These are phyloP conservation scores for Heliocidaris tuberculata DNA, from an alignment of 35 echinoderm and acorn worm species.

Conservation along the genomic window DNA sequence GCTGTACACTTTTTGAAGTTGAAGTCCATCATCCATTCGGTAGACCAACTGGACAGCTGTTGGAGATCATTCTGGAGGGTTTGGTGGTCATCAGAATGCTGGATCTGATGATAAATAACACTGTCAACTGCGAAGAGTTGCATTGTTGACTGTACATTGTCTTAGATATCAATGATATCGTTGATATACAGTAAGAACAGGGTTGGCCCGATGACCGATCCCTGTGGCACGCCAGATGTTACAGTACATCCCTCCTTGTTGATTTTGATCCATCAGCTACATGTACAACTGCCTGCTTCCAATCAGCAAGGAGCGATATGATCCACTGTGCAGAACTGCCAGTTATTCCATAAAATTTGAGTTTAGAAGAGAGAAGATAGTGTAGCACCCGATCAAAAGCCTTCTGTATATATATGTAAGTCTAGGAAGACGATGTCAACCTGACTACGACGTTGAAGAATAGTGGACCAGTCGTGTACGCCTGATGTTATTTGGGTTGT, in stretches of 20 bases:
- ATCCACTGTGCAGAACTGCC: too few species aligned
- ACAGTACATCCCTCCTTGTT: neutral
- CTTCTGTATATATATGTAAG: too few species aligned
- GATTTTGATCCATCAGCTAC: neutral
- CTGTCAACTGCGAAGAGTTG: slow-evolving; percentile 58
- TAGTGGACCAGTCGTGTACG: too few species aligned
- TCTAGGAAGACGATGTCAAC: too few species aligned
- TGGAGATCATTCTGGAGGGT: slow-evolving; percentile 53
- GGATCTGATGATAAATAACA: slow-evolving; percentile 56
- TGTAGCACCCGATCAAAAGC: too few species aligned
- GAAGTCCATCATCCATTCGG: slow-evolving; percentile 34
- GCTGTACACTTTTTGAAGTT: too few species aligned
- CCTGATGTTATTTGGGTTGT: too few species aligned
- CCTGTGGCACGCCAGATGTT: neutral
- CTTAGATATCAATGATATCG: neutral
- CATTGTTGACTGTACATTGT: slow-evolving; percentile 25
- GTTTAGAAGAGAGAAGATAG: too few species aligned
- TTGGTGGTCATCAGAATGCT: slow-evolving; percentile 40
- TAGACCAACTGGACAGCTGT: slow-evolving; percentile 48
- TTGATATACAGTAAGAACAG: neutral
- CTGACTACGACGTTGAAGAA: too few species aligned
- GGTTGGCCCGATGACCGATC: slow-evolving; percentile 10
- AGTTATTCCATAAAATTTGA: too few species aligned
- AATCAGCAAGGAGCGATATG: too few species aligned
- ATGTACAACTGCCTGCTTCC: neutral